Base-by-base conservation (phyloP, 2,113 vertebrate species). In the Caranx ignobilis region DNA sequence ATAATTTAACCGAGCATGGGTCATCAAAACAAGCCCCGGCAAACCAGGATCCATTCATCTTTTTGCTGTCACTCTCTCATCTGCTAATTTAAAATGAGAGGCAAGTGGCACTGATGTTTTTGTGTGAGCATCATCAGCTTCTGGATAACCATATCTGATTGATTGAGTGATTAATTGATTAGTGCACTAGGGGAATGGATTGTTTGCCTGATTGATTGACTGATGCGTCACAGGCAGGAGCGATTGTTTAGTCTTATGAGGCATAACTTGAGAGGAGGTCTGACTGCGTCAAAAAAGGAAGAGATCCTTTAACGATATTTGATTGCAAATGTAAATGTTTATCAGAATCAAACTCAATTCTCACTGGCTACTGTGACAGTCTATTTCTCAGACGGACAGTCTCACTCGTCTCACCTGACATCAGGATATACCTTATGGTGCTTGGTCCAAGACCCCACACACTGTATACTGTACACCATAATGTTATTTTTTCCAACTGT, bases 1-100 rank as follows among this genome's bases (percentile, higher is more conserved):
- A 89, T 93, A 90, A 93, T 93, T 91, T 85, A 79, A 88, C 88
- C 71, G 72, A 88, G 75, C 86, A 81, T 63, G 75, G 90, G 87
- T 93, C 88, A 87, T 82, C 85, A 87, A 84, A 92, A 92, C 79
- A 91, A 92, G 84, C 57, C 80, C 87, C 71, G 70, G 79, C 69
- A 81, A 85, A 88, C 84, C 66, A 61, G 52, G 68, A 89, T 75
- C 77, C 69, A 89, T 93, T 92, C 79, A 90, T 93, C 85, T 86
- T 88, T 73, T 66, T 39, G 59, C 70, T 74, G 75, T 84, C 59
- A 82, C 67, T 78, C 83, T 86, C 72, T 79, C 0, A 56, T 64
- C 45, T 70, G 43, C 68, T 90, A 81, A 90, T 90, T 88, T 82
- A 65, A 70, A 81, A 41, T 61, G 79, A 91, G 71, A 61, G 60